A percentile compares a stretch with the other conserved stretches of the same genome.
These are phyloP conservation scores for Calephelis nemesis DNA, from an alignment of 1,140 invertebrate genomes.

Conservation along the genomic window DNA sequence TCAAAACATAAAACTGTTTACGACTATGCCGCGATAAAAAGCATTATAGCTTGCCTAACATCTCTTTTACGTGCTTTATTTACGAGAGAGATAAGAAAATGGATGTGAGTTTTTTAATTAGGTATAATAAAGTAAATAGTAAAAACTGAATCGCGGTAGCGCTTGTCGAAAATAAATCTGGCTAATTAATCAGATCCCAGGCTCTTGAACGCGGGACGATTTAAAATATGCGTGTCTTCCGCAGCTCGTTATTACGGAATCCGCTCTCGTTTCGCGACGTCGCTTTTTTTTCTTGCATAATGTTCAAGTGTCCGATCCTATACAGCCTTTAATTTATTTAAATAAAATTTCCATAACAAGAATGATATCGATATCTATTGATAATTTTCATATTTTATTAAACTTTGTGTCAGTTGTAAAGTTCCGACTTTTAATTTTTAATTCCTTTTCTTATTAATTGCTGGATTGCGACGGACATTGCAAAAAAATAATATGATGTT, in stretches of 20 bases:
- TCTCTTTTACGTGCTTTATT: constrained; percentile 1
- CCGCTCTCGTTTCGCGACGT: constrained; percentile 49
- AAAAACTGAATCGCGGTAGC: constrained; percentile 32
- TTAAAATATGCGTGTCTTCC: constrained; percentile 44
- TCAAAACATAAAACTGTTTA: constrained; percentile 7
- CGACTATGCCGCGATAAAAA: background rate
- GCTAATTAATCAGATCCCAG: constrained; percentile 45
- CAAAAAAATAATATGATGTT: too few relatives aligned
- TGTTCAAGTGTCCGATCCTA: background rate
- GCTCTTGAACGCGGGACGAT: constrained; percentile 22
- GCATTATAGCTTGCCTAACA: background rate
- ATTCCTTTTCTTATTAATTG: too few relatives aligned
- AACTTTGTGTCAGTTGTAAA: too few relatives aligned
- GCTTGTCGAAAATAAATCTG: constrained; percentile 41
- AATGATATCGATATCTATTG: too few relatives aligned
- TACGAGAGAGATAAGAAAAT: constrained; percentile 5
- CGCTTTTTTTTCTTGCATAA: constrained; percentile 8
- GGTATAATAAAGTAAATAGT: constrained; percentile 19
- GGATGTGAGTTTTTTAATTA: constrained; percentile 10
- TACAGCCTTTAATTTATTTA: background rate
- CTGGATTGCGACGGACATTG: too few relatives aligned
- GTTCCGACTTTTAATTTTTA: too few relatives aligned
- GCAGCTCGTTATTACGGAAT: constrained; percentile 60
- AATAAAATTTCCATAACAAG: background rate
- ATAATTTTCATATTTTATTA: too few relatives aligned